Conservation (phyloP, 2,797 vertebrate species). For the Peromyscus melanophrys region DNA sequence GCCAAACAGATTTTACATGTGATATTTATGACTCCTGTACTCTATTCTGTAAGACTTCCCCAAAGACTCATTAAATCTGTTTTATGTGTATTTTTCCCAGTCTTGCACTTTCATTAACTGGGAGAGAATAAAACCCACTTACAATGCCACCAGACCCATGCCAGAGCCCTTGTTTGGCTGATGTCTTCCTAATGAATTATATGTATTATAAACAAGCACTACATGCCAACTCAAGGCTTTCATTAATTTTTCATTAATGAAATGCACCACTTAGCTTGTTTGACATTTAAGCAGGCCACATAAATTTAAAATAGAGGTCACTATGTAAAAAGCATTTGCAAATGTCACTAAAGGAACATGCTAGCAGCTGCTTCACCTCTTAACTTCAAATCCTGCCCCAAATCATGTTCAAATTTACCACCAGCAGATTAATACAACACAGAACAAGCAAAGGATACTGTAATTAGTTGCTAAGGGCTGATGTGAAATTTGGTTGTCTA, state of each 20-base stretch:
- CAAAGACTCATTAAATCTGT: conserved; percentile 90
- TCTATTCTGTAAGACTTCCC: conserved; percentile 87
- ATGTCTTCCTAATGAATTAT: conserved; percentile 89
- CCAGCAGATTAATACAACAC: conserved; percentile 79
- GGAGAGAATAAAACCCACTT: conserved; percentile 87
- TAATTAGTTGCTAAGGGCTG: conserved; percentile 77
- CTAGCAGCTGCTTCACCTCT: conserved; percentile 82
- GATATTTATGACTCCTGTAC: conserved; percentile 89
- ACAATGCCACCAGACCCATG: conserved; percentile 78
- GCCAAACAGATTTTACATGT: conserved; percentile 85
- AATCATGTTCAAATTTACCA: conserved; percentile 83
- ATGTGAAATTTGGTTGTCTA: conserved; percentile 75
- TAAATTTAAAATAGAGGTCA: conserved; percentile 90
- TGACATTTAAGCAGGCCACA: conserved; percentile 89
- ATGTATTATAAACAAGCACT: conserved; percentile 90
- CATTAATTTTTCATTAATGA: conserved; percentile 92
- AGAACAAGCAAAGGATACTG: conserved; percentile 81
- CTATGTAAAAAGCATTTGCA: conserved; percentile 85
- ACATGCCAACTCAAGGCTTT: conserved; percentile 87
- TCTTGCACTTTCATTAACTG: conserved; percentile 88
- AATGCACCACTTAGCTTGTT: conserved; percentile 90
- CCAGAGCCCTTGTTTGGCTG: conserved; percentile 84
- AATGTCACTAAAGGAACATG: conserved; percentile 86
- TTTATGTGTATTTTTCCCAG: conserved; percentile 89
- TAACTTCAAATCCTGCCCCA: conserved; percentile 72